phyloP scores from a whole-genome alignment of 2,888 invertebrate species.

The Caenorhabditis sulstoni region DNA sequence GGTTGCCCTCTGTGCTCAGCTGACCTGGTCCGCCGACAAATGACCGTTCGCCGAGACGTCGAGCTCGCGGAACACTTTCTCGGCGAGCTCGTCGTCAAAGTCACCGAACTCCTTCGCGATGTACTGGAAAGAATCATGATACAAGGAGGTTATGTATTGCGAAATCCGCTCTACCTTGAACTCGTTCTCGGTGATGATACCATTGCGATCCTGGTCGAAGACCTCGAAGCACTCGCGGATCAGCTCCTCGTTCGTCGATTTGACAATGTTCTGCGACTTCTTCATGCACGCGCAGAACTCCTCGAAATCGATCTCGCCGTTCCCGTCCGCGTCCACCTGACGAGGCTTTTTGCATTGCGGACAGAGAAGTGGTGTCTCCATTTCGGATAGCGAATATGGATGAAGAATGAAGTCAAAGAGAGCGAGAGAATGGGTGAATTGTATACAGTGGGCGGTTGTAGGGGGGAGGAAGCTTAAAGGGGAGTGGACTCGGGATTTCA shows the following conservation, averaged over 20 bases:
- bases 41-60: constrained; percentile 80
- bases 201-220: constrained; percentile 78
- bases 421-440: neutral
- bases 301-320: constrained; percentile 81
- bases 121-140: constrained; percentile 72
- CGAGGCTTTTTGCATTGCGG: neutral
- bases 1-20: neutral
- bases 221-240: constrained; percentile 78
- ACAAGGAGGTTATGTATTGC: neutral
- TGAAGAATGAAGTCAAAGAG: neutral
- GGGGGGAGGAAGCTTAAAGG: no score
- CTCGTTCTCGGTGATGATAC: constrained; percentile 79
- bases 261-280: constrained; percentile 76
- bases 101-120: constrained; percentile 80
- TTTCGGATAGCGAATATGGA: neutral
- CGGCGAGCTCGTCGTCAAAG: constrained; percentile 78
- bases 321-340: constrained; percentile 80
- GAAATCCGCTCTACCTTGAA: constrained; percentile 72
- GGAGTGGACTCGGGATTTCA: no score
- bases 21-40: constrained; percentile 76
- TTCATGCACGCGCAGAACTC: constrained; percentile 81
- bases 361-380: neutral
- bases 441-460: constrained; percentile 3
- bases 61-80: constrained; percentile 79
- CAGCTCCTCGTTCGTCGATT: constrained; percentile 79